Evolutionary conservation across 2,113 vertebrate species (phyloP).

Genomic region (Gracilinanus agilis): DNA sequence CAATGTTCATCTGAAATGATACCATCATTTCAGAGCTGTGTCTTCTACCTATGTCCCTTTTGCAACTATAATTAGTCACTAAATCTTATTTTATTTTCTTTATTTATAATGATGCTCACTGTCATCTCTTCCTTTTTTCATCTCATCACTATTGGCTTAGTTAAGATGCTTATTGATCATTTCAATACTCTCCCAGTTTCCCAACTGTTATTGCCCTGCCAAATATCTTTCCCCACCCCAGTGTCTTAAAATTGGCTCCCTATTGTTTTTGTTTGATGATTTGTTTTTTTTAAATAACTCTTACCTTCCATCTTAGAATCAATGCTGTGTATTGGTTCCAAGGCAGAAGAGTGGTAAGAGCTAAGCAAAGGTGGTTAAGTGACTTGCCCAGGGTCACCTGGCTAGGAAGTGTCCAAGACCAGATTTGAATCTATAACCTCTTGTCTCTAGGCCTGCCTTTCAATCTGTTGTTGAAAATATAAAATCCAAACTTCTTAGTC

Average conservation of each 20-base stretch:
- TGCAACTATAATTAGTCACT: neutral
- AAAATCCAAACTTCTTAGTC: neutral
- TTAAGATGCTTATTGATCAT: neutral
- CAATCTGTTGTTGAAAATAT: neutral
- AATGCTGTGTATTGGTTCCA: no score
- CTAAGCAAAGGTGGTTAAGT: no score
- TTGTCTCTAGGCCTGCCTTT: no score
- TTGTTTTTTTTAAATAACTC: no score
- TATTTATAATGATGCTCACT: neutral
- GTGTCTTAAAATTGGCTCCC: neutral
- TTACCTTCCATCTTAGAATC: no score
- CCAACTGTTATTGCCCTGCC: neutral
- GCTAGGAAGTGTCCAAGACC: no score
- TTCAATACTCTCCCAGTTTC: conserved; percentile 7
- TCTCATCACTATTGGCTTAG: neutral
- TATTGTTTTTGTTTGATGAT: no score
- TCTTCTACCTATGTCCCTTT: neutral
- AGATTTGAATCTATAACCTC: no score
- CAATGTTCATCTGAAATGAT: neutral
- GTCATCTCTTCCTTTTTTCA: neutral
- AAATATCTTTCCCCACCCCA: neutral
- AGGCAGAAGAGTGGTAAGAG: no score
- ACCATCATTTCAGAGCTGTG: neutral
- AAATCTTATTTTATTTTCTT: conserved; percentile 12
- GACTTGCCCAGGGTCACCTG: no score